Conservation (phyloP, 2,888 invertebrate species). For the Drosophila subquinaria region DNA sequence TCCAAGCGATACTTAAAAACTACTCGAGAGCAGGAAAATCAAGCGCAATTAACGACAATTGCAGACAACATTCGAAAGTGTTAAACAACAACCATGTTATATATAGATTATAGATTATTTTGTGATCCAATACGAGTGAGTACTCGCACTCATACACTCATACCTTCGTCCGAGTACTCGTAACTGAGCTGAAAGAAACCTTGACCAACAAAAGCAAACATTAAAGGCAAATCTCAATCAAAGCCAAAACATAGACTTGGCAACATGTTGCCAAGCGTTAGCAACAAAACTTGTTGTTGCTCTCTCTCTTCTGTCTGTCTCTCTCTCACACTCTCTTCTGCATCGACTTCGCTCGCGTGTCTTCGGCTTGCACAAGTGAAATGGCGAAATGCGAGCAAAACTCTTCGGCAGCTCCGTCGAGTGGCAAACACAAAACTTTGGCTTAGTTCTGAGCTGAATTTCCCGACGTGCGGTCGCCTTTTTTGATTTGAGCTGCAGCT, state of each 20-base stretch:
- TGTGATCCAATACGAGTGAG: slow-evolving; percentile 35
- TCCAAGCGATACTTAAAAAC: slow-evolving; percentile 55
- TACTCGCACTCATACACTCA: neutral
- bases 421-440: slow-evolving; percentile 64
- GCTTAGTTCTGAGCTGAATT: slow-evolving; percentile 85
- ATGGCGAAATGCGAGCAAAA: slow-evolving; percentile 63
- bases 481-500: slow-evolving; percentile 24
- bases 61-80: slow-evolving; percentile 71
- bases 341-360: slow-evolving; percentile 24
- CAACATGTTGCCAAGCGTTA: slow-evolving; percentile 50
- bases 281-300: slow-evolving; percentile 42
- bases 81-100: slow-evolving; percentile 68
- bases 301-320: slow-evolving; percentile 14
- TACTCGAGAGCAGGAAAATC: slow-evolving; percentile 70
- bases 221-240: slow-evolving; percentile 32
- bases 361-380: slow-evolving; percentile 54
- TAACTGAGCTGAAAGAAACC: slow-evolving; percentile 58
- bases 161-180: neutral
- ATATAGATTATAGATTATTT: slow-evolving; percentile 79
- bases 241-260: slow-evolving; percentile 35
- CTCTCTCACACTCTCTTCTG: slow-evolving; percentile 5
- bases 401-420: slow-evolving; percentile 61
- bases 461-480: slow-evolving; percentile 81
- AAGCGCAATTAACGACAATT: slow-evolving; percentile 80
- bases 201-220: slow-evolving; percentile 65